Base-by-base conservation (phyloP, 2,888 invertebrate species). In the Invenusta paracnida region DNA sequence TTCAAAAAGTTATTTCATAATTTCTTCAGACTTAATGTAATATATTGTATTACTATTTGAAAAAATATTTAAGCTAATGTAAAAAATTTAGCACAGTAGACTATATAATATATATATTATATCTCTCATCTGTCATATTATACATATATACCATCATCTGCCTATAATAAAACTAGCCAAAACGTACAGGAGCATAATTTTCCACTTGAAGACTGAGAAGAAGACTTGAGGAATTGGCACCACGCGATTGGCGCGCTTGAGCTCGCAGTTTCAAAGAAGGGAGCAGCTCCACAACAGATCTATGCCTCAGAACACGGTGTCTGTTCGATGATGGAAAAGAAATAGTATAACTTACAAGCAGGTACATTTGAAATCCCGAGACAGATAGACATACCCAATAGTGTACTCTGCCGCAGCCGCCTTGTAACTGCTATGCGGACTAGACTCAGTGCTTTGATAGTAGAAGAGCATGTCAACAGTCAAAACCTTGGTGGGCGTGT, bases 401-500 rank as follows among this genome's bases (percentile, higher is more conserved):
- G 23, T 5, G 11, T n/a, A n/a, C n/a, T n/a, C n/a, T n/a, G 29
- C 29, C 67, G 0, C 13, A 29, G 2, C 29, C 2, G 29, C 0
- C 48, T 48, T 48, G 11, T 48, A n/a, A n/a, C n/a, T 48, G 48
- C 17, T 11, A 17, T 48, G 48, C 17, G 48, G 17, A 17, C 23
- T 29, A 0, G 82, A 87, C 83, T 89, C 89, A 29, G 91, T 89
- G 90, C 93, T 93, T 89, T 94, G 94, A 89, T 95, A 95, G 90
- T 95, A 95, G 90, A 95, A 94, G 82, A 95, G 92, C 88, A 95
- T 91, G 90, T 95, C 93, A 79, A 95, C 91, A 0, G 92, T 91
- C 25, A 81, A n/a, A 5, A 23, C 1, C 1, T 83, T 92, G 0
- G 94, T 95, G 84, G 93, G 93, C 79, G 92, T 91, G 87, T 93